Conservation (phyloP, 2,113 vertebrate species). For the Anthoscopus minutus region DNA sequence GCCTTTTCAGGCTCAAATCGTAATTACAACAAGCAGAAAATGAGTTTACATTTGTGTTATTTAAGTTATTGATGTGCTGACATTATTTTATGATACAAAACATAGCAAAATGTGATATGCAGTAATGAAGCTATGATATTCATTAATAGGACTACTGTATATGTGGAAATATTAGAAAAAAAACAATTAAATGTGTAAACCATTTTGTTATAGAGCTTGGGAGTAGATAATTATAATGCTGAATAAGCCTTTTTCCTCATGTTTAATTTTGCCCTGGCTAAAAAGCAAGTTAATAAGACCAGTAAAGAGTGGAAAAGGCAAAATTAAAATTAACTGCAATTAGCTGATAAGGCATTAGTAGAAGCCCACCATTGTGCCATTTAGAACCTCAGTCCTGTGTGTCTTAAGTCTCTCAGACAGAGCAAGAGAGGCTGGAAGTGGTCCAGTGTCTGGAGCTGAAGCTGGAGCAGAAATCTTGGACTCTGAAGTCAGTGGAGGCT, state of each 20-base stretch:
- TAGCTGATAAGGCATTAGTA: neutral
- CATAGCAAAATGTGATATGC: constrained; percentile 35
- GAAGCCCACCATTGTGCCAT: neutral
- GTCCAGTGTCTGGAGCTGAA: neutral
- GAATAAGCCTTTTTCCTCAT: constrained; percentile 50
- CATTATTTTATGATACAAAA: constrained; percentile 33
- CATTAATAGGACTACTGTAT: constrained; percentile 44
- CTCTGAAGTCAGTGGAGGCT: neutral
- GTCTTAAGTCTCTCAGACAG: neutral
- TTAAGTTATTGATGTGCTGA: constrained; percentile 49
- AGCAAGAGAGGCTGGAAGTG: neutral
- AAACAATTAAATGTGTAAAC: constrained; percentile 41
- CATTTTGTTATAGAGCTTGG: constrained; percentile 56
- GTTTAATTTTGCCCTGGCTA: constrained; percentile 32
- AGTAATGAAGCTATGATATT: constrained; percentile 35
- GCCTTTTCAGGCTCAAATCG: constrained; percentile 28
- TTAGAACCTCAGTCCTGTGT: constrained; percentile 8
- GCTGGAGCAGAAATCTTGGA: neutral
- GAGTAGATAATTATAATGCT: constrained; percentile 36
- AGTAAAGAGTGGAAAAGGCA: constrained; percentile 1
- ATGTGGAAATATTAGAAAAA: constrained; percentile 32
- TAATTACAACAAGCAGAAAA: constrained; percentile 45
- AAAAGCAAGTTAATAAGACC: neutral
- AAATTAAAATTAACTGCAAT: neutral
- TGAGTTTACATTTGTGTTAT: constrained; percentile 59